Evolutionary conservation across 2,888 invertebrate genomes (phyloP).

Genomic region (Acheta domesticus): DNA sequence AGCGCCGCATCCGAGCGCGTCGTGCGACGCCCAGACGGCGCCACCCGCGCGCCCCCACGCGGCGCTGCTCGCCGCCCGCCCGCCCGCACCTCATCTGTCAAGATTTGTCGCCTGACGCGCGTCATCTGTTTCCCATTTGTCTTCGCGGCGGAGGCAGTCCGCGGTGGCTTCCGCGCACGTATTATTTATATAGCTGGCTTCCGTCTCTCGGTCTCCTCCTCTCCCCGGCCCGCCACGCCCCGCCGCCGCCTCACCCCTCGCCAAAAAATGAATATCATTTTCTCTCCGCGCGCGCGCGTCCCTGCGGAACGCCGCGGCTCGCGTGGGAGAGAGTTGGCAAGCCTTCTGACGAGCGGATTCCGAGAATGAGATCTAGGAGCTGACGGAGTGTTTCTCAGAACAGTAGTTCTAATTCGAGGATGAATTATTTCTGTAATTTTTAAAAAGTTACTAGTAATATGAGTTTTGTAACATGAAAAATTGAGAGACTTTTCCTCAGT

Average conservation of each 20-base stretch:
- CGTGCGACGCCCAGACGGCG: not conserved
- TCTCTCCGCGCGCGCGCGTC: no score
- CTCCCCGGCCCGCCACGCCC: no score
- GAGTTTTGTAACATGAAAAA: no score
- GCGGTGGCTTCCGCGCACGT: not conserved
- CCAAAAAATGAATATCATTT: not conserved
- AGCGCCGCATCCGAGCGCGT: not conserved
- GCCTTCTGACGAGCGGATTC: no score
- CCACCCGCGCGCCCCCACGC: not conserved
- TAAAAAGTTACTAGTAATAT: no score
- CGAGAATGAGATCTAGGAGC: no score
- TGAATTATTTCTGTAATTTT: no score
- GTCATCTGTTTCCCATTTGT: constrained; percentile 18
- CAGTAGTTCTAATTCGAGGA: no score
- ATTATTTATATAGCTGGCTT: not conserved
- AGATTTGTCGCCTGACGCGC: constrained; percentile 8
- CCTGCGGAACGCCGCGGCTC: no score
- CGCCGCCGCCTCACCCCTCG: not conserved
- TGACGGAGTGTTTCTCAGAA: no score
- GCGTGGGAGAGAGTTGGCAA: no score
- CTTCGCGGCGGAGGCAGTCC: not conserved
- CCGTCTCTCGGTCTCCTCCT: not conserved
- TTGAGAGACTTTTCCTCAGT: no score
- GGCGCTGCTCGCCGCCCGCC: not conserved
- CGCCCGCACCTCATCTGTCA: not conserved